Conservation (phyloP, 2,113 vertebrate species). For the Hystrix brachyura region DNA sequence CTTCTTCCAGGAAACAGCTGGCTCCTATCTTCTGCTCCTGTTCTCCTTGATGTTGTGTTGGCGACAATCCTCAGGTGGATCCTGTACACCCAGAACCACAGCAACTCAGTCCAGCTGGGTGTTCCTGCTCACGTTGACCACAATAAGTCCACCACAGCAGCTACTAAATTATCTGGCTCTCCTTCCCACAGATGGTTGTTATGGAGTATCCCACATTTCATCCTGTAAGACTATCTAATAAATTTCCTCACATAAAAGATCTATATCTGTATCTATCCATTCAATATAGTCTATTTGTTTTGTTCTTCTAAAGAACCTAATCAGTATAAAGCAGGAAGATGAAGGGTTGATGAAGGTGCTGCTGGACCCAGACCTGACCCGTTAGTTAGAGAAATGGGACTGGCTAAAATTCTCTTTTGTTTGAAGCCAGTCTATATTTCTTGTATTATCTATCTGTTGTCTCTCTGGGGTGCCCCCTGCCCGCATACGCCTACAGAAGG, state of each 20-base stretch:
- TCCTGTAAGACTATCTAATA: background rate
- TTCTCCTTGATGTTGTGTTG: too few species aligned
- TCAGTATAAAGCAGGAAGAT: background rate
- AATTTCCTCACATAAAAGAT: background rate
- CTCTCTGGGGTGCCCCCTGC: background rate
- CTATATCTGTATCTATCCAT: background rate
- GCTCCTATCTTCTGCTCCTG: too few species aligned
- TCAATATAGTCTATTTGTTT: background rate
- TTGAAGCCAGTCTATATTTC: background rate
- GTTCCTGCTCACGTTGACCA: too few species aligned
- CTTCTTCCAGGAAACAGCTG: too few species aligned
- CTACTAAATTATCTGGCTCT: too few species aligned
- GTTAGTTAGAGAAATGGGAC: background rate
- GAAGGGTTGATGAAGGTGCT: background rate
- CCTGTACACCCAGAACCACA: too few species aligned
- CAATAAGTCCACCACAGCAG: too few species aligned
- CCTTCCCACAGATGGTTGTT: too few species aligned
- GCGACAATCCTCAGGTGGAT: too few species aligned
- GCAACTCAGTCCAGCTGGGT: too few species aligned
- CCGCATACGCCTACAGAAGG: background rate
- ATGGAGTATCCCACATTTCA: background rate
- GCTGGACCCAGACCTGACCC: background rate
- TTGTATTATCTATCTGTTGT: background rate
- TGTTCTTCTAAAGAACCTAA: background rate
- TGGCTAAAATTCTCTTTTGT: background rate